Base-by-base conservation (phyloP, 2,797 vertebrate genomes). In the Semotilus atromaculatus region DNA sequence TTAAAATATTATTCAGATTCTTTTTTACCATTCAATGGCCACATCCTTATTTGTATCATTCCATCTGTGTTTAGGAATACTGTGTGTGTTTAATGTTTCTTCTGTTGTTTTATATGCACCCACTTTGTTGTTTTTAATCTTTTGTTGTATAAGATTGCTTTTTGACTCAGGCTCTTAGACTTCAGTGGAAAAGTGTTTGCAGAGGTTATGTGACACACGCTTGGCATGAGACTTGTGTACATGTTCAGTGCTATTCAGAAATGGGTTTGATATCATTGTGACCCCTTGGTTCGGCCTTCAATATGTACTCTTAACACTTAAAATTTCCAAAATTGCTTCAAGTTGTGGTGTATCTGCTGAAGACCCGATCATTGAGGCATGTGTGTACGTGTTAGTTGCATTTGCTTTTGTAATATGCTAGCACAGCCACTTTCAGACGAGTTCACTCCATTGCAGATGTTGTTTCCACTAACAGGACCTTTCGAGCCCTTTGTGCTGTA, bases 381-480 rank as follows among this genome's bases (percentile, higher is more conserved):
- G 4, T 0, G 43, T 85, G 29, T 62, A 14, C 58, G 3, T 34
- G 43, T 85, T 66, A 14, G 23, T 74, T 67, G 60, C 23, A 7
- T 70, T 71, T 80, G 64, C 51, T 85, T 72, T 64, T 43, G 43
- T 76, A 74, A 81, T 36, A 40, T 18, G 36, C 53, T 38, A n/a
- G 62, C 40, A 60, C 43, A 53, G 40, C 62, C 70, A 74, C 70
- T 85, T 64, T 78, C 38, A 66, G 79, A 83, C 79, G 76, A 75
- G 67, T 48, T 76, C 62, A 82, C 80, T 73, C 75, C 83, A 88
- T 81, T 86, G 74, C 88, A 91, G 90, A 86, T 78, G 91, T 92
- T 93, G 91, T 92, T 93, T 90, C 83, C 90, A 87, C 76, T 85
- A 76, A 89, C 85, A 85, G 84, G 87, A 91, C 90, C 87, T 89